Percentiles rank a stretch among this genome's conserved stretches.
Evolutionary conservation across 2,797 vertebrate genomes (phyloP).

Genomic region (Cynopterus sphinx): DNA sequence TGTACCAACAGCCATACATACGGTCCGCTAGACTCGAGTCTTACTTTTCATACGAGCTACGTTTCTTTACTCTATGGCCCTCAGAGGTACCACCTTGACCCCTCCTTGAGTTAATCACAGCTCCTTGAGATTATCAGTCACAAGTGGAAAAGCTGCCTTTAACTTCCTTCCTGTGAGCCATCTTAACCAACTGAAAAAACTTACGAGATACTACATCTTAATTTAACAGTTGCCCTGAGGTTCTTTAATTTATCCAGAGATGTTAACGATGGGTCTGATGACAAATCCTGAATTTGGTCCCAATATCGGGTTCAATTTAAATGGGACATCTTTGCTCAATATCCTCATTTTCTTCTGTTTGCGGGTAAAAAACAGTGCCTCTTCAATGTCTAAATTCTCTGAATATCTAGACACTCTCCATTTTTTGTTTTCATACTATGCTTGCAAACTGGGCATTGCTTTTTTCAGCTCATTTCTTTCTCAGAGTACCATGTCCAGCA

Average conservation of each 20-base stretch:
- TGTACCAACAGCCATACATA: background rate
- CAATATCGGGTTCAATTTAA: background rate
- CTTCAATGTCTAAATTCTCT: background rate
- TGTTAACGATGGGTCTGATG: background rate
- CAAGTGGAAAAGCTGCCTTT: background rate
- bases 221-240: background rate
- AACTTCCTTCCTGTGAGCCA: background rate
- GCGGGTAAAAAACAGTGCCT: background rate
- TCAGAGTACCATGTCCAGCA: background rate
- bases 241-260: background rate
- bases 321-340: background rate
- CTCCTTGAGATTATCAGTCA: no score
- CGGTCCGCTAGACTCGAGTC: background rate
- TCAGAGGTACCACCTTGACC: background rate
- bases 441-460: background rate
- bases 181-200: background rate
- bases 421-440: background rate
- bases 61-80: background rate
- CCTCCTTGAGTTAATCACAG: background rate
- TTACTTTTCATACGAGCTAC: background rate
- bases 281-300: background rate
- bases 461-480: background rate
- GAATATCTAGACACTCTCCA: background rate
- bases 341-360: background rate
- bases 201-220: background rate